Evolutionary conservation across 2,113 vertebrate genomes (phyloP), one percentile per base, ranked within the genome.

Genomic region (Paralichthys olivaceus): DNA sequence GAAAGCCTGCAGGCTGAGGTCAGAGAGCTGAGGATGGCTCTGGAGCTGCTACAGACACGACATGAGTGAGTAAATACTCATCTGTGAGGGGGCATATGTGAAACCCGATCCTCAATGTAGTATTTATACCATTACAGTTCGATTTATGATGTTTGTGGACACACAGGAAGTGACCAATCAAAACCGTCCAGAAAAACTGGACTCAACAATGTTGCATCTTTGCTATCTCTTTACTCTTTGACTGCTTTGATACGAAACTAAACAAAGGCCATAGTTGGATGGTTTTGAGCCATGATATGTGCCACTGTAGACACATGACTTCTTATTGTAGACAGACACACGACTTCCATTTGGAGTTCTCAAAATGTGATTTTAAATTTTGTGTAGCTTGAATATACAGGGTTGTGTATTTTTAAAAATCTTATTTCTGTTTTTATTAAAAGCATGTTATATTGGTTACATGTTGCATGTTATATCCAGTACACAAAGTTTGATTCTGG

Each of bases 11-110:
- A 92, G 45, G 82, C 79, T 4, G 93, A 94, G 22, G 77, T 95
- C 66, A 91, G 79, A 66, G 94, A 95, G 63, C 89, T 95, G 69
- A 92, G 74, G 62, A 90, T 93, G 90, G 84, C 90, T 25, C 81
- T 95, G 87, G 88, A 92, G 51, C 89, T 94, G 53, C 83, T 95
- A 8, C 92, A 91, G 77, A 83, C 81, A 5, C 88, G 62, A 57
- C 89, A 95, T 0, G 72, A 88, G 94, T 95, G 65, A 93, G 93
- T 90, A 22, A 26, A 2, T 14, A 2, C 14, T 55, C 20, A 22
- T 34, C 61, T 70, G 4, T 34, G 64, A 15, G n/a, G 17, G 19
- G 23, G 5, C 49, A 3, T 11, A 25, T 34, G 13, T 59, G 4
- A 67, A 75, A 43, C 17, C 47, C n/a, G 13, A 56, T 17, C 7